Conservation (phyloP, 2,888 invertebrate genomes). For the Lasioglossum leucozonium region DNA sequence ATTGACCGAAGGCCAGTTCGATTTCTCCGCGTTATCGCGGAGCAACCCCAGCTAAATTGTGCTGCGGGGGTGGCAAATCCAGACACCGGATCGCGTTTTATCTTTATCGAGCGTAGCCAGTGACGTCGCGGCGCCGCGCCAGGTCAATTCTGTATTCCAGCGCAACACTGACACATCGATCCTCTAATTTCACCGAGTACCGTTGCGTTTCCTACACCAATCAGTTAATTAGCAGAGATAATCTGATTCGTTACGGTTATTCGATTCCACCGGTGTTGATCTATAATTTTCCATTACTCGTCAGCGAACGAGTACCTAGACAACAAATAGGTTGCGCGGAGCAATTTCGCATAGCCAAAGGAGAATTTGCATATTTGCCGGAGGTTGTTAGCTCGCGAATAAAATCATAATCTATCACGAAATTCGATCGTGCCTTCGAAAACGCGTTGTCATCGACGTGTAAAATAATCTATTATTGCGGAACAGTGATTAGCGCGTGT, state of each 20-base stretch:
- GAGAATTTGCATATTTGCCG: not conserved
- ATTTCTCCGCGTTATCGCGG: not conserved
- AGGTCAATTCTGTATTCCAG: not conserved
- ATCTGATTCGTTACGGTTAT: not conserved
- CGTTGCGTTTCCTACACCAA: not conserved
- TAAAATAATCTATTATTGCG: not conserved
- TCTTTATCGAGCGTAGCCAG: not conserved
- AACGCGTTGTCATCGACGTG: not conserved
- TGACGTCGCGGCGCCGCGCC: not conserved
- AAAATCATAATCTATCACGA: not conserved
- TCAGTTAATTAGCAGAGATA: conserved; percentile 9
- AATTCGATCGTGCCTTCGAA: not conserved
- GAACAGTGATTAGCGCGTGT: not conserved
- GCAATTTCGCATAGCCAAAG: not conserved
- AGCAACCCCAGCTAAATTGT: not conserved
- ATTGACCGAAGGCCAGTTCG: not conserved
- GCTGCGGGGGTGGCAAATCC: not conserved
- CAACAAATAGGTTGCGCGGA: not conserved
- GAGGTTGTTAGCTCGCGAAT: not conserved
- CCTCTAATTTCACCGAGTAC: not conserved
- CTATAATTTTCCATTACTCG: conserved; percentile 2
- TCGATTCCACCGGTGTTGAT: not conserved
- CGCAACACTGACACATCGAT: not conserved
- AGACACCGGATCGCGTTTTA: not conserved
- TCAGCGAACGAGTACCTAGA: not conserved